phyloP scores from a whole-genome alignment of 2,113 vertebrate species.

The Microcebus murinus region DNA sequence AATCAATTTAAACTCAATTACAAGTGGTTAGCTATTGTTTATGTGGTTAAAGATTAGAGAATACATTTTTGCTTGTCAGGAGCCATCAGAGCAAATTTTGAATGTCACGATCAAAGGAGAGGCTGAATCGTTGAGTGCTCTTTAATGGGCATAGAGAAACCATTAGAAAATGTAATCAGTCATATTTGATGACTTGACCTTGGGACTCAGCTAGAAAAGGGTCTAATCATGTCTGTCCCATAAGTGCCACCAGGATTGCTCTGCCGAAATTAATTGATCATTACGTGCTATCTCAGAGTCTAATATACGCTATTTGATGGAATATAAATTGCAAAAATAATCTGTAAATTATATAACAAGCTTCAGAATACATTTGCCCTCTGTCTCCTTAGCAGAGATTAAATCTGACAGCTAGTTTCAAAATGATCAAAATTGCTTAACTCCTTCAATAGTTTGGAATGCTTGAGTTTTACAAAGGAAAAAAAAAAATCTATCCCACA shows the following conservation, averaged over 20 bases:
- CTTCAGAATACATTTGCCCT: conserved; percentile 76
- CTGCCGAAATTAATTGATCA: conserved; percentile 87
- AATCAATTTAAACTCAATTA: conserved; percentile 91
- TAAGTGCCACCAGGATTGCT: conserved; percentile 80
- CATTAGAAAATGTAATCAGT: conserved; percentile 88
- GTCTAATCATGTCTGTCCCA: conserved; percentile 84
- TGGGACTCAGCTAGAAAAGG: conserved; percentile 85
- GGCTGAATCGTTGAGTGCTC: conserved; percentile 84
- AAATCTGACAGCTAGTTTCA: conserved; percentile 81
- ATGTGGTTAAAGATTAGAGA: conserved; percentile 87
- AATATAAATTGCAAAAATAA: conserved; percentile 84
- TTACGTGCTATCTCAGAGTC: conserved; percentile 81
- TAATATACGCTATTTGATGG: conserved; percentile 83
- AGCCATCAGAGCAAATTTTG: conserved; percentile 81
- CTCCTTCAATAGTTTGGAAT: conserved; percentile 75
- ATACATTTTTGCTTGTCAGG: conserved; percentile 86
- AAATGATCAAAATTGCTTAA: conserved; percentile 81
- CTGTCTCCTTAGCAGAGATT: conserved; percentile 76
- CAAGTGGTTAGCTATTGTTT: conserved; percentile 89
- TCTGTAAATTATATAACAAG: conserved; percentile 81
- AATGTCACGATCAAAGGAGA: conserved; percentile 85
- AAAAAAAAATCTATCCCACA: conserved; percentile 50
- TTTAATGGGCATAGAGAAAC: conserved; percentile 88
- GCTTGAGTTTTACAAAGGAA: conserved; percentile 61
- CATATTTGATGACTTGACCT: conserved; percentile 88